These are phyloP conservation scores for Atrina japonica DNA, from an alignment of 2,888 invertebrate species.

Conservation along the genomic window DNA sequence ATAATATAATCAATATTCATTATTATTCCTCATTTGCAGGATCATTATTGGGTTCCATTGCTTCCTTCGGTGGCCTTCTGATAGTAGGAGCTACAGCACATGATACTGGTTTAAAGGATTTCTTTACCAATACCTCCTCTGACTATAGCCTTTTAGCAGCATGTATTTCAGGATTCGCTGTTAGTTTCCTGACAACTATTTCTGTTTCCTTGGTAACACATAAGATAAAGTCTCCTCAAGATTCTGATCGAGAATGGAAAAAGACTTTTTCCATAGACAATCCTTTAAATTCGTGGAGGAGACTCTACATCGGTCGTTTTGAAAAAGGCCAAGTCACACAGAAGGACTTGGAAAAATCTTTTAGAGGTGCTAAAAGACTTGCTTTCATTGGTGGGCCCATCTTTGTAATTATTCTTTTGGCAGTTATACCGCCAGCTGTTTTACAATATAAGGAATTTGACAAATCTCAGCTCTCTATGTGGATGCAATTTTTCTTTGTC, in stretches of 20 bases:
- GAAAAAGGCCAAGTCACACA: conserved; percentile 57
- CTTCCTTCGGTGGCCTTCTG: conserved; percentile 15
- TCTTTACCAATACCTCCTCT: conserved; percentile 60
- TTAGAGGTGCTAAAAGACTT: conserved; percentile 60
- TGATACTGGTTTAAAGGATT: conserved; percentile 13
- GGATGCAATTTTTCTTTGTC: conserved; percentile 5
- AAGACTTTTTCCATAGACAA: conserved; percentile 71
- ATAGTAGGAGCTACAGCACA: neutral
- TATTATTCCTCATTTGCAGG: too few species aligned
- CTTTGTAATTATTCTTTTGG: conserved; percentile 57
- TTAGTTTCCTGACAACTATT: conserved; percentile 65
- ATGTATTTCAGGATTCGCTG: conserved; percentile 57
- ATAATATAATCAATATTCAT: too few species aligned
- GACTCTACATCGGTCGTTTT: conserved; percentile 63
- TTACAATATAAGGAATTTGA: conserved; percentile 59
- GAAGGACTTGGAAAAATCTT: conserved; percentile 59
- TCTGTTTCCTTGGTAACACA: conserved; percentile 68
- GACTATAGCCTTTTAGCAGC: conserved; percentile 19
- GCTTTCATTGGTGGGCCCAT: conserved; percentile 64
- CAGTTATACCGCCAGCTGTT: conserved; percentile 69
- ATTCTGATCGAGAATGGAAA: conserved; percentile 60
- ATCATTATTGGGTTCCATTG: conserved; percentile 29
- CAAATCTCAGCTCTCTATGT: conserved; percentile 51
- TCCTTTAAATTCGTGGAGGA: conserved; percentile 68
- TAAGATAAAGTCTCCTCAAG: conserved; percentile 50